These are phyloP conservation scores for Cotesia typhae DNA, from an alignment of 1,140 invertebrate species.

Conservation along the genomic window DNA sequence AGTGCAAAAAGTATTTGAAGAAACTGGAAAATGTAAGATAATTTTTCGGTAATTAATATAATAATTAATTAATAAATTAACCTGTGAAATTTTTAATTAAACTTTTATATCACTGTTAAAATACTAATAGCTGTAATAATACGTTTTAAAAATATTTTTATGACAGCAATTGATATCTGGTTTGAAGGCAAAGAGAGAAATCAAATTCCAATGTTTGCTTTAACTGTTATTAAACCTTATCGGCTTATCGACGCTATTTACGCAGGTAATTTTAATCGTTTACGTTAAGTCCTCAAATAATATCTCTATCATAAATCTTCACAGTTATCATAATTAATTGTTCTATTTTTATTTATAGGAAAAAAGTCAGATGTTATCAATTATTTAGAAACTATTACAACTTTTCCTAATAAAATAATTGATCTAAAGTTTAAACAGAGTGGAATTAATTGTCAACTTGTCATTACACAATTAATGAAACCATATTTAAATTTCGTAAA, in stretches of 20 bases:
- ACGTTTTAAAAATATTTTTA: slow-evolving; percentile 14
- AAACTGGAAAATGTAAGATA: slow-evolving; percentile 54
- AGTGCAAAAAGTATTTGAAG: slow-evolving; percentile 54
- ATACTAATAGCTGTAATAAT: slow-evolving; percentile 14
- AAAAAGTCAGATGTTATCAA: slow-evolving; percentile 30
- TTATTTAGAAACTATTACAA: slow-evolving; percentile 43
- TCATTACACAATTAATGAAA: slow-evolving; percentile 42
- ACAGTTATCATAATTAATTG: not conserved
- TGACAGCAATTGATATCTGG: slow-evolving; percentile 49
- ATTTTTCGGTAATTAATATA: not conserved
- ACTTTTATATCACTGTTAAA: no score
- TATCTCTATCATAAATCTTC: slow-evolving; percentile 1
- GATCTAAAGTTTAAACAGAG: slow-evolving; percentile 46
- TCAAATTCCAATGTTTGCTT: slow-evolving; percentile 57
- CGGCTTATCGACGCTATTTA: slow-evolving; percentile 49
- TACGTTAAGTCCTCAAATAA: not conserved
- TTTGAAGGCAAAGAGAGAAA: slow-evolving; percentile 52
- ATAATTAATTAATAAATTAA: no score
- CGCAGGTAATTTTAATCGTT: slow-evolving; percentile 44
- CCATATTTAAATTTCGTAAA: slow-evolving; percentile 51
- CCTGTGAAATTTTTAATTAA: no score
- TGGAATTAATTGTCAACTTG: slow-evolving; percentile 42
- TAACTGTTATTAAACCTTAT: slow-evolving; percentile 52
- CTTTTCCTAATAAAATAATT: slow-evolving; percentile 44
- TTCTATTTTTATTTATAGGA: slow-evolving; percentile 40